Conservation (phyloP, 2,888 invertebrate species). For the Pandemis corylana region DNA sequence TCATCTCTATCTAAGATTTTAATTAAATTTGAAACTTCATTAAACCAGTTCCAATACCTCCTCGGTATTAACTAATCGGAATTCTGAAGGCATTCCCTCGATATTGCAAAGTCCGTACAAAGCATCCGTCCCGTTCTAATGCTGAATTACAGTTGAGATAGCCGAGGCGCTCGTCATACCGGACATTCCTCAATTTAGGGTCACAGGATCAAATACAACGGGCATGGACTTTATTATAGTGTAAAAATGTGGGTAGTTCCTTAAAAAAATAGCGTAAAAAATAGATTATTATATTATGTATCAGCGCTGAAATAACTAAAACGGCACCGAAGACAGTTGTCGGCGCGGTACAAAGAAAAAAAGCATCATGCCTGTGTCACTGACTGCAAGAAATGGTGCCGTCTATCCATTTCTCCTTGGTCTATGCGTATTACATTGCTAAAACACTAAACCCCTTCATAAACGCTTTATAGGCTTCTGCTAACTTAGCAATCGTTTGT, state of each 20-base stretch:
- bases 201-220: background rate
- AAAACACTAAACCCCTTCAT: too few relatives aligned
- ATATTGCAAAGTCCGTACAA: conserved; percentile 19
- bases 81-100: conserved; percentile 10
- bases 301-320: too few relatives aligned
- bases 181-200: conserved; percentile 16
- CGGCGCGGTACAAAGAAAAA: too few relatives aligned
- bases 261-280: background rate
- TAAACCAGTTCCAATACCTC: conserved; percentile 13
- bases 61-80: conserved; percentile 22
- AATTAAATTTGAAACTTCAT: conserved; percentile 21
- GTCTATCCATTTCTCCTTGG: too few relatives aligned
- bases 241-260: background rate
- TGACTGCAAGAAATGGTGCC: too few relatives aligned
- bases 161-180: background rate
- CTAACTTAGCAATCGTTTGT: too few relatives aligned
- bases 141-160: background rate
- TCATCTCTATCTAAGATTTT: background rate
- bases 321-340: too few relatives aligned
- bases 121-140: background rate
- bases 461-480: too few relatives aligned
- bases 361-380: too few relatives aligned
- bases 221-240: conserved; percentile 5
- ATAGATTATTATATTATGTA: too few relatives aligned
- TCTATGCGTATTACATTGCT: too few relatives aligned